Evolutionary conservation across 2,888 invertebrate species (phyloP).

Genomic region (Glyphotaelius pellucidus): DNA sequence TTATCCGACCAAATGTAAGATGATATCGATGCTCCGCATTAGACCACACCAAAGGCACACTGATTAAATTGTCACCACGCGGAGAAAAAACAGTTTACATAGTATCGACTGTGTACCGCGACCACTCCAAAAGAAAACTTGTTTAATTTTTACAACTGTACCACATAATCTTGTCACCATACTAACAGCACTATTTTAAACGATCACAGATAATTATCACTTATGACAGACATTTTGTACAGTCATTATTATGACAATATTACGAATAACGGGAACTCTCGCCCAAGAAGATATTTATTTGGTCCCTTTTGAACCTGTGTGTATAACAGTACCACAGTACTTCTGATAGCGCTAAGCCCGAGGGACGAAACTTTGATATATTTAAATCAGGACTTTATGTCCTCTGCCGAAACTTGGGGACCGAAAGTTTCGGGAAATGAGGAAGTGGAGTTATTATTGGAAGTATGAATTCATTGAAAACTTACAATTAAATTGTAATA

Average conservation of each 20-base stretch:
- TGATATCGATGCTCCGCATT: too few relatives aligned
- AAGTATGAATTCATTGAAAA: not conserved
- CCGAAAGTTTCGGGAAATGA: not conserved
- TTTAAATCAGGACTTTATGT: constrained; percentile 12
- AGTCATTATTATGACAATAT: not conserved
- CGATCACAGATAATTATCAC: not conserved
- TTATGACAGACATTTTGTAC: not conserved
- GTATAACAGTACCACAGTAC: not conserved
- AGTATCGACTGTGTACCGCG: too few relatives aligned
- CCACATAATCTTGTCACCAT: too few relatives aligned
- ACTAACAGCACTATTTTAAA: not conserved
- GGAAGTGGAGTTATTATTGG: not conserved
- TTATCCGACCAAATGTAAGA: too few relatives aligned
- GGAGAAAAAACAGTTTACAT: too few relatives aligned
- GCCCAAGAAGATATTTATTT: not conserved
- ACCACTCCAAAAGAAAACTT: too few relatives aligned
- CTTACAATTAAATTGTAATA: not conserved
- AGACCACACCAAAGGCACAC: too few relatives aligned
- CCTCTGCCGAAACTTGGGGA: not conserved
- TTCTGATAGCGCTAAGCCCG: constrained; percentile 6
- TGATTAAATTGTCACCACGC: too few relatives aligned
- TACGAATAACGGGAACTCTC: too few relatives aligned
- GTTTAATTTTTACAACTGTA: too few relatives aligned
- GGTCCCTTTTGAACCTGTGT: not conserved
- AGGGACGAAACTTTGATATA: constrained; percentile 10